phyloP scores from a whole-genome alignment of 2,888 invertebrate genomes.

The Nephrotoma flavescens region DNA sequence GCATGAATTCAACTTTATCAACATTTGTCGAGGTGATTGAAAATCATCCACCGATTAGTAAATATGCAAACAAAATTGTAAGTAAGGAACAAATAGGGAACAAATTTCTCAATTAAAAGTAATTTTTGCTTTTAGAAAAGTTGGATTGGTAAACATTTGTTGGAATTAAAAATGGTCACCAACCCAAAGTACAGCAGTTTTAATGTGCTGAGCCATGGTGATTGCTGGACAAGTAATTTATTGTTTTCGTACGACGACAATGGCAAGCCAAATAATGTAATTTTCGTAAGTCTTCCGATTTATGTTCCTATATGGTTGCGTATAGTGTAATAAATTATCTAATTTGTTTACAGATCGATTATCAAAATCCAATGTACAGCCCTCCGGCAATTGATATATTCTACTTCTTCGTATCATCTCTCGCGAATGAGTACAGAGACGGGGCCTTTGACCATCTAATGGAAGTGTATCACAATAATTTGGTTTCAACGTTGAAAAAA shows the following conservation, averaged over 20 bases:
- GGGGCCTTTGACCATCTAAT: background rate
- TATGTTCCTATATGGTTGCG: too few species aligned
- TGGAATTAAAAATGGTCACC: background rate
- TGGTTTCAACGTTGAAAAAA: background rate
- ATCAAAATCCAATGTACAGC: background rate
- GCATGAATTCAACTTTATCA: background rate
- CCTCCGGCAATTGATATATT: background rate
- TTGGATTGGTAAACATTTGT: background rate
- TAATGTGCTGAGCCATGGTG: slow-evolving; percentile 1
- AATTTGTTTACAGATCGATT: background rate
- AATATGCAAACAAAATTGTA: background rate
- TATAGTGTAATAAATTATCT: background rate
- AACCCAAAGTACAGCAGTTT: background rate
- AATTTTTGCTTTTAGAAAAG: background rate
- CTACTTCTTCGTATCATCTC: background rate
- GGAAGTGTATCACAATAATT: background rate
- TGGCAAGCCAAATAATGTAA: background rate
- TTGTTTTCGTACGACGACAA: background rate
- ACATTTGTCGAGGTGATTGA: background rate
- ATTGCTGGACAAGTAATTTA: slow-evolving; percentile 1
- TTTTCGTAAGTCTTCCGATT: background rate
- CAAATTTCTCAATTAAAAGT: background rate
- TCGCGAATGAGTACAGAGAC: background rate
- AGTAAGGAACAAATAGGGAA: too few species aligned
- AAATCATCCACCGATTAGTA: background rate